Base-by-base conservation (phyloP, 2,797 vertebrate species). In the Otolemur crassicaudatus region DNA sequence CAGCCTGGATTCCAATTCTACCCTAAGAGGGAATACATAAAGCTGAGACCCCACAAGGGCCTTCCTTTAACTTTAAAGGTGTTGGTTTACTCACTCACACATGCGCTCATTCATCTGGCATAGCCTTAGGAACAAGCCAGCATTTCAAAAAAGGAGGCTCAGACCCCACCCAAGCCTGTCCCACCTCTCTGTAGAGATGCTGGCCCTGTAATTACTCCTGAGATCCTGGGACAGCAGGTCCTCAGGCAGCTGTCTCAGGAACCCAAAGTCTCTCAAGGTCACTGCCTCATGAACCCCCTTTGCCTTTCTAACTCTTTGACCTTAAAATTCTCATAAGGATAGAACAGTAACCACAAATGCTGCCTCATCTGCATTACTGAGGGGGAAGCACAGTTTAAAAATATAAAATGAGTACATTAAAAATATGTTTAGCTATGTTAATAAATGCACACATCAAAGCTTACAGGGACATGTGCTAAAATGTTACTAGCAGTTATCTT, bases 141-240 rank as follows among this genome's bases (percentile, higher is more conserved):
- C 23, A 16, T 16, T 58, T 14, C 16, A 27, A 25, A 27, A 40
- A 58, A 25, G 14, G 25, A 81, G 27, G 25, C 65, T 70, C 11
- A 46, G 13, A 56, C 34, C 37, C 43, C 43, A 29, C 14, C 0
- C 8, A 40, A 19, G 14, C 3, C 1, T 2, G 12, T 1, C 17
- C 34, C 14, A n/a, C 60, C 12, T 3, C 12, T 40, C 58, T 1
- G 0, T 19, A 40, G 69, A n/a, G 0, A 14, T 0, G 3, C 19
- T 31, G 4, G 61, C 4, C 56, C 76, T 16, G 0, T 8, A 5
- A 11, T 13, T 56, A 46, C 1, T 4, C 34, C 12, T 4, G 0
- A 17, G 31, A 13, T 5, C 20, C 34, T 56, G 16, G 5, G 49
- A 19, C 0, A 0, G 58, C n/a, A 83, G 53, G 22, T 34, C 58